Conservation (phyloP, 2,797 vertebrate species). For the Protonibea diacanthus region DNA sequence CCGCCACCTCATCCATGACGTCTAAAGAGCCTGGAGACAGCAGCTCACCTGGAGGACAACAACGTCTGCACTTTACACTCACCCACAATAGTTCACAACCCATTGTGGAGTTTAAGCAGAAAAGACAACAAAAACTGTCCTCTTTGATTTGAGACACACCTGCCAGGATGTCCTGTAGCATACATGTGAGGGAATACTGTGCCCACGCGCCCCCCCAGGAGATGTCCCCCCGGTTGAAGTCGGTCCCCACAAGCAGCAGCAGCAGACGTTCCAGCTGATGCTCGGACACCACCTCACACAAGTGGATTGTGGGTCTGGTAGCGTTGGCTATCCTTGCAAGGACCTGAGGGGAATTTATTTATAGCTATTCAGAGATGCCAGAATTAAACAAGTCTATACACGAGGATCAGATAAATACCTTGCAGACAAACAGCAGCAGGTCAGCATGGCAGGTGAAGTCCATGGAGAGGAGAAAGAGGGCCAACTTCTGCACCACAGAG, state of each 20-base stretch:
- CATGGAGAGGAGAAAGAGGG: slow-evolving; percentile 98
- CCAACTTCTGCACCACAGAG: slow-evolving; percentile 97
- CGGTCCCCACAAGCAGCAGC: slow-evolving; percentile 95
- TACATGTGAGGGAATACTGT: slow-evolving; percentile 98
- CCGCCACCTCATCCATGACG: slow-evolving; percentile 91
- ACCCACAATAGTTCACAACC: not conserved
- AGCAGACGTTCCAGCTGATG: slow-evolving; percentile 96
- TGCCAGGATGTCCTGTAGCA: slow-evolving; percentile 98
- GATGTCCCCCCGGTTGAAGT: slow-evolving; percentile 98
- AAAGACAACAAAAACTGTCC: not conserved
- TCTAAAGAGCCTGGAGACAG: slow-evolving; percentile 91
- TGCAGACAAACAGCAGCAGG: slow-evolving; percentile 97
- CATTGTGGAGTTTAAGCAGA: not conserved
- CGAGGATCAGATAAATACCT: slow-evolving; percentile 81
- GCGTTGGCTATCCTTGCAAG: slow-evolving; percentile 97
- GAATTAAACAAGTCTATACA: not conserved
- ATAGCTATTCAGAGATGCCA: no score
- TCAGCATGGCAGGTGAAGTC: slow-evolving; percentile 99
- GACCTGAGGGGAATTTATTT: slow-evolving; percentile 84
- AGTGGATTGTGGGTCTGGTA: slow-evolving; percentile 96
- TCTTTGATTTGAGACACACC: slow-evolving; percentile 79
- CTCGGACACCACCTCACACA: slow-evolving; percentile 98
- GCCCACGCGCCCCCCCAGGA: slow-evolving; percentile 99
- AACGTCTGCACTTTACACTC: not conserved
- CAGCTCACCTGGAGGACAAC: slow-evolving; percentile 88